These are phyloP conservation scores for Mustela erminea DNA, from an alignment of 2,797 vertebrate species.

Conservation along the genomic window DNA sequence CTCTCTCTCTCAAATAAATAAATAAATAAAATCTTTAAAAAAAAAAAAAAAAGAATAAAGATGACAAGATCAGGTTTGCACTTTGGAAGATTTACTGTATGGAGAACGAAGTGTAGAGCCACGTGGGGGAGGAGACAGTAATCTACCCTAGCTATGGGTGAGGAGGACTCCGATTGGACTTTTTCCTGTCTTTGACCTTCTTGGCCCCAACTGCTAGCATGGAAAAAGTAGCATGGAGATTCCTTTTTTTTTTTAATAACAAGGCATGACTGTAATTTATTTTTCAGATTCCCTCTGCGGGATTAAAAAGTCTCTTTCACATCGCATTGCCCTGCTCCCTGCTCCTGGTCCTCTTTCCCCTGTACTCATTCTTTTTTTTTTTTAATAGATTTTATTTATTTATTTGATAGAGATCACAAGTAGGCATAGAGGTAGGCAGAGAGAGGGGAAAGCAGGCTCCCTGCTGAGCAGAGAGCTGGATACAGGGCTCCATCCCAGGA, in stretches of 20 bases:
- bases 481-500: too few species aligned
- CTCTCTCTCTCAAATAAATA: neutral
- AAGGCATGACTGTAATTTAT: conserved; percentile 69
- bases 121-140: too few species aligned
- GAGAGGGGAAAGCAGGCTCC: too few species aligned
- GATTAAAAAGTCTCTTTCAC: conserved; percentile 84
- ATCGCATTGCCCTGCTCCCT: conserved; percentile 88
- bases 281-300: conserved; percentile 70
- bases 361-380: conserved; percentile 90
- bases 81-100: neutral
- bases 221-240: neutral
- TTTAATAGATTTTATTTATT: too few species aligned
- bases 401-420: too few species aligned
- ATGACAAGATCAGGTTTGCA: neutral
- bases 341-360: conserved; percentile 91
- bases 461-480: too few species aligned
- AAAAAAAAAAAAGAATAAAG: neutral
- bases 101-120: neutral
- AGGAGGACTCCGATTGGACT: neutral
- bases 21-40: too few species aligned
- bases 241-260: conserved; percentile 75
- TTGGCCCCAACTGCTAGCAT: neutral
- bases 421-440: too few species aligned
- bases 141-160: neutral
- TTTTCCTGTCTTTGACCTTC: neutral